These are phyloP conservation scores for Eulithis prunata DNA, from an alignment of 2,888 invertebrate species.

Conservation along the genomic window DNA sequence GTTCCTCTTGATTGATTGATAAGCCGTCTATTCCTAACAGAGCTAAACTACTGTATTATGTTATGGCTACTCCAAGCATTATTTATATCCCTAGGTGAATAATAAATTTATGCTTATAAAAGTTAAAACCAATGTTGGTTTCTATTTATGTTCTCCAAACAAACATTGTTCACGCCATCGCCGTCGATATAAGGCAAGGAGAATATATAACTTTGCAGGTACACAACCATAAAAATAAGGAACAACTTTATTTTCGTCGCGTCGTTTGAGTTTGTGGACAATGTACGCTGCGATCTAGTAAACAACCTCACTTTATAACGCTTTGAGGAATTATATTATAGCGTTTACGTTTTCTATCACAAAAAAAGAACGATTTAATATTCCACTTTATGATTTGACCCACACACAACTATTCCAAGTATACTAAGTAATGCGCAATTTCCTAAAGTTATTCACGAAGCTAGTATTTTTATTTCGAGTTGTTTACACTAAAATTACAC, in stretches of 20 bases:
- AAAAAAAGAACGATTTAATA: not conserved
- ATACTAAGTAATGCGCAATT: no score
- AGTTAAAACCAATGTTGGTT: conserved; percentile 5
- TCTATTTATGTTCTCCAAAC: conserved; percentile 26
- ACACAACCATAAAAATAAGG: conserved; percentile 50
- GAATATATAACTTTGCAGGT: conserved; percentile 41
- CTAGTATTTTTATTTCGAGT: conserved; percentile 1
- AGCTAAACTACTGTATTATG: no score
- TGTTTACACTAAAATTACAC: conserved; percentile 18
- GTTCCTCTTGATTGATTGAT: not conserved
- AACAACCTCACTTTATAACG: conserved; percentile 53
- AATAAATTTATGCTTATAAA: conserved; percentile 2
- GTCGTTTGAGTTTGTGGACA: conserved; percentile 53
- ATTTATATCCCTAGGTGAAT: no score
- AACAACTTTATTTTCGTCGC: conserved; percentile 57
- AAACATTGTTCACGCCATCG: conserved; percentile 29
- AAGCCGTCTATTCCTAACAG: no score
- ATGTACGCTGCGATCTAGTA: conserved; percentile 59
- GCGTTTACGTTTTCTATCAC: not conserved
- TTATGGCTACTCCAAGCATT: no score
- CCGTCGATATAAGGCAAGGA: conserved; percentile 29
- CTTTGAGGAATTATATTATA: conserved; percentile 21
- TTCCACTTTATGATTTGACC: no score
- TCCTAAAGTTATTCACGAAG: no score
- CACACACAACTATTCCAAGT: no score